Evolutionary conservation across 2,797 vertebrate species (phyloP).

Genomic region (Poeciliopsis infans): DNA sequence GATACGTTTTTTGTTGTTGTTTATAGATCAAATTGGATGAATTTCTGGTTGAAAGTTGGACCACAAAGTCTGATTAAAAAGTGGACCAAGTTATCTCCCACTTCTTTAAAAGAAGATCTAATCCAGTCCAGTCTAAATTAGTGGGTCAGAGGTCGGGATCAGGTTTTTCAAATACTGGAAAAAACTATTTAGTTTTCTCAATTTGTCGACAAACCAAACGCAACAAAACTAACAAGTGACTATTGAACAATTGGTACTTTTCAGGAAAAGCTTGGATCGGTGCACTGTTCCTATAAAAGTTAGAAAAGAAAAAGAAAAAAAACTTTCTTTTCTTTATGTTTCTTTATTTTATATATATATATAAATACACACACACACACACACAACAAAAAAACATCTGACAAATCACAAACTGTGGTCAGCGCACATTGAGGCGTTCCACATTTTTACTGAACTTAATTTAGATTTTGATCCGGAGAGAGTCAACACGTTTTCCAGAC

Average conservation of each 20-base stretch:
- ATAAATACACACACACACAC: too few species aligned
- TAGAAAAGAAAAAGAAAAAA: background rate
- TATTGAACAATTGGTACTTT: background rate
- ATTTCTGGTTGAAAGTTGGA: background rate
- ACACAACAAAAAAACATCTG: too few species aligned
- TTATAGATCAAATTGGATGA: background rate
- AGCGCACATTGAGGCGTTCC: background rate
- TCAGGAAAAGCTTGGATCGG: background rate
- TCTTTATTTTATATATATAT: too few species aligned
- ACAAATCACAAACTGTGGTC: too few species aligned
- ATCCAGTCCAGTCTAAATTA: background rate
- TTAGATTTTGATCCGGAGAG: background rate
- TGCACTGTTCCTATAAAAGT: background rate
- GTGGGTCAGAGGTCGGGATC: background rate
- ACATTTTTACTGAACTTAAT: background rate
- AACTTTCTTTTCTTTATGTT: background rate
- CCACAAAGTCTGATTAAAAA: background rate
- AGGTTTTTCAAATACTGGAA: background rate
- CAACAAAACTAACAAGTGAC: background rate
- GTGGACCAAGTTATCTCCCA: background rate
- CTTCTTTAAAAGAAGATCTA: background rate
- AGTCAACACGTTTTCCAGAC: background rate
- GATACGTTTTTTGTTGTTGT: background rate
- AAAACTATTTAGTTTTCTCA: background rate
- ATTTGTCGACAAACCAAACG: background rate